A percentile compares a stretch with the other conserved stretches of the same genome.
Conservation (phyloP, 2,888 invertebrate genomes). For the Scaptomyza reducta region DNA sequence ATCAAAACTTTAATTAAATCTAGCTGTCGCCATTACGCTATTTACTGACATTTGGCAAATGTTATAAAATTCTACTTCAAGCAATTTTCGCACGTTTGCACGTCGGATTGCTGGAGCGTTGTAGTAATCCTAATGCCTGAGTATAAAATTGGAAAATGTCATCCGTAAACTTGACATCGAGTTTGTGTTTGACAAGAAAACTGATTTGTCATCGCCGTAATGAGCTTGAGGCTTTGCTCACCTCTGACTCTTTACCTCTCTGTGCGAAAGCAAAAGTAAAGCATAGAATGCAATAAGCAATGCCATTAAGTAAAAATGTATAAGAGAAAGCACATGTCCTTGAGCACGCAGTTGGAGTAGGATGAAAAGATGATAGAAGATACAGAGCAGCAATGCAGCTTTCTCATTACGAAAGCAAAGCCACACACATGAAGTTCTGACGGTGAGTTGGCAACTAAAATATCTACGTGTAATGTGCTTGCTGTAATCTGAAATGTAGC, state of each 20-base stretch:
- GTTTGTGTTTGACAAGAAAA: conserved; percentile 74
- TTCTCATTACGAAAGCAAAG: conserved; percentile 64
- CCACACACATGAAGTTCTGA: conserved; percentile 47
- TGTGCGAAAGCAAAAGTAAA: conserved; percentile 73
- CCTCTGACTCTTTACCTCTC: conserved; percentile 20
- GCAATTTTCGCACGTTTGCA: conserved; percentile 37
- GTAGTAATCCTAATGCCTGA: conserved; percentile 36
- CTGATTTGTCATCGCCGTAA: conserved; percentile 78
- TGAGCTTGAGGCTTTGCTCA: conserved; percentile 67
- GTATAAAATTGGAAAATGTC: conserved; percentile 73
- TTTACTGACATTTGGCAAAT: conserved; percentile 1
- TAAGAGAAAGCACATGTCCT: conserved; percentile 29
- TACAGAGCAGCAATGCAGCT: conserved; percentile 49
- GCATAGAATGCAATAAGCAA: conserved; percentile 72
- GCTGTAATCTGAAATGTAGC: conserved; percentile 42
- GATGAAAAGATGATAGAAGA: conserved; percentile 6
- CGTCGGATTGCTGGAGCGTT: conserved; percentile 13
- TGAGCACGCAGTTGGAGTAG: background rate
- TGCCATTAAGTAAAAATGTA: conserved; percentile 70
- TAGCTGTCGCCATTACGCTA: background rate
- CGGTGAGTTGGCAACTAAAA: conserved; percentile 60
- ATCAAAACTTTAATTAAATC: conserved; percentile 12
- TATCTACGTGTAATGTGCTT: conserved; percentile 33
- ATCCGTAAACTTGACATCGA: conserved; percentile 69
- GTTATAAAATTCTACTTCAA: conserved; percentile 15